phyloP scores from a whole-genome alignment of 2,797 vertebrate species.

The Ctenopoma multispine region DNA sequence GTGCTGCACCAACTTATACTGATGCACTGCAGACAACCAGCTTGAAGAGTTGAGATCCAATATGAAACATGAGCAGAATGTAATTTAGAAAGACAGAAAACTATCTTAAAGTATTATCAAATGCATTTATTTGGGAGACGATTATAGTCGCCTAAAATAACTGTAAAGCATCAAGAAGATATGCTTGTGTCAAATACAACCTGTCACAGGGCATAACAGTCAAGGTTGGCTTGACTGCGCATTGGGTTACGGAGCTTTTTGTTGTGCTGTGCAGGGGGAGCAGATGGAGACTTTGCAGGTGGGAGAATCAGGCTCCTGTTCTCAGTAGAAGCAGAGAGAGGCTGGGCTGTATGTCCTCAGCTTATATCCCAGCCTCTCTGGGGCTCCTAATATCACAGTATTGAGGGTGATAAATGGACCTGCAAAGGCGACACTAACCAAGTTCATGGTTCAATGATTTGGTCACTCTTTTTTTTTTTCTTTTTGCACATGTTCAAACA shows the following conservation, averaged over 20 bases:
- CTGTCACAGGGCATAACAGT: constrained; percentile 61
- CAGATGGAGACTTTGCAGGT: constrained; percentile 89
- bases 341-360: constrained; percentile 77
- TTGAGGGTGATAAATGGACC: constrained; percentile 82
- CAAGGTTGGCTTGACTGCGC: constrained; percentile 64
- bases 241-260: constrained; percentile 61
- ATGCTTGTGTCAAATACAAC: constrained; percentile 60
- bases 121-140: constrained; percentile 62
- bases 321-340: constrained; percentile 67
- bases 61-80: constrained; percentile 40
- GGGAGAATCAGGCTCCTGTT: constrained; percentile 84
- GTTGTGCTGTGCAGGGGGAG: constrained; percentile 67
- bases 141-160: constrained; percentile 56
- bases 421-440: constrained; percentile 74
- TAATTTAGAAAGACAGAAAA: constrained; percentile 61
- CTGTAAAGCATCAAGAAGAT: constrained; percentile 54
- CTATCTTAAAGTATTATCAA: constrained; percentile 50
- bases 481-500: constrained; percentile 38
- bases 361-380: constrained; percentile 67
- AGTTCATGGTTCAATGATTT: constrained; percentile 70
- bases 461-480: constrained; percentile 45
- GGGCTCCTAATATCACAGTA: constrained; percentile 74
- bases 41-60: constrained; percentile 48
- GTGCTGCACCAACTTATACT: constrained; percentile 27
- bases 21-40: constrained; percentile 53